These are phyloP conservation scores for Dermatophagoides farinae DNA, from an alignment of 1,140 invertebrate species.

Conservation along the genomic window DNA sequence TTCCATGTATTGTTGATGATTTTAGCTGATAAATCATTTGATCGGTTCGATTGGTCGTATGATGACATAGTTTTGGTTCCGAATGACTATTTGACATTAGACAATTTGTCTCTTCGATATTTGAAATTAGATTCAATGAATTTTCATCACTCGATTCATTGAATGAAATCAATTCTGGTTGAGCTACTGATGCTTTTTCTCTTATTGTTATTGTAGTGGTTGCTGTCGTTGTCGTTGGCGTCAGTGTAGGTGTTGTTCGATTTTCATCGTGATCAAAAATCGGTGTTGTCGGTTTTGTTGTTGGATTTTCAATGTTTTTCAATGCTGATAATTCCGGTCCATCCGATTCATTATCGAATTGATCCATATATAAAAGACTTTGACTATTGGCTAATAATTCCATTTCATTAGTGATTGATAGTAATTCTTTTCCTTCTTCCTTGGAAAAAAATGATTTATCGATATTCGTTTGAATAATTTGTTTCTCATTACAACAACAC, in stretches of 20 bases:
- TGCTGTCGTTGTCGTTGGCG: background rate
- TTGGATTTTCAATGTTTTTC: background rate
- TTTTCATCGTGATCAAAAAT: background rate
- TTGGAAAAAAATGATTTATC: conserved; percentile 10
- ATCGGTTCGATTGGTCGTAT: too few relatives aligned
- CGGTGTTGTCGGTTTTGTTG: background rate
- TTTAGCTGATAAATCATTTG: too few relatives aligned
- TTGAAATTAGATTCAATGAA: too few relatives aligned
- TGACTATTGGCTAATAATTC: background rate
- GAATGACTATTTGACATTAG: too few relatives aligned
- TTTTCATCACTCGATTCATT: too few relatives aligned
- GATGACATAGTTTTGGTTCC: too few relatives aligned
- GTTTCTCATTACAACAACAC: background rate
- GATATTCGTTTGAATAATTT: background rate
- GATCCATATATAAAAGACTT: background rate
- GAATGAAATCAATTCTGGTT: too few relatives aligned
- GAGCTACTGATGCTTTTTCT: too few relatives aligned
- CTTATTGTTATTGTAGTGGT: background rate
- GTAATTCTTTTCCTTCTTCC: background rate
- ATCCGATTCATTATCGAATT: background rate
- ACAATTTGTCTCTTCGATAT: too few relatives aligned
- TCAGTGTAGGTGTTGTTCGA: background rate
- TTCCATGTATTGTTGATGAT: too few relatives aligned
- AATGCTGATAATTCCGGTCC: background rate
- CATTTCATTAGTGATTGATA: background rate